These are phyloP conservation scores for Luscinia megarhynchos DNA, from an alignment of 2,797 vertebrate genomes.

Conservation along the genomic window DNA sequence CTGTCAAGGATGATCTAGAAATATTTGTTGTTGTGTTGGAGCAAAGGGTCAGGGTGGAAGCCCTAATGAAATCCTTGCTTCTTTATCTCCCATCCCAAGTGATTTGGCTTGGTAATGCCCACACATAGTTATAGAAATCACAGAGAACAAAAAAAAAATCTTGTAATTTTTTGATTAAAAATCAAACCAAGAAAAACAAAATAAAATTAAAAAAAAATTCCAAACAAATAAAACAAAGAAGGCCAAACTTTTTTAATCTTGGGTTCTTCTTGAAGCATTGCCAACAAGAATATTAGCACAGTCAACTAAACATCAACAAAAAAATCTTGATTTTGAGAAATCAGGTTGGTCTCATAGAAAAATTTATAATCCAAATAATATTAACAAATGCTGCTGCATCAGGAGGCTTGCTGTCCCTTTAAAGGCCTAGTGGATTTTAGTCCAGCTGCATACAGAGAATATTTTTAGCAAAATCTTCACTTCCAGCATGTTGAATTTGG, in stretches of 20 bases:
- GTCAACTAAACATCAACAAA: background rate
- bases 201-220: background rate
- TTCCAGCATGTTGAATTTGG: background rate
- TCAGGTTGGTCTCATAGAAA: background rate
- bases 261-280: background rate
- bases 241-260: background rate
- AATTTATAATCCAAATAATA: background rate
- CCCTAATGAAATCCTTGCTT: background rate
- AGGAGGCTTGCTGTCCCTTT: background rate
- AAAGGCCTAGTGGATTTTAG: background rate
- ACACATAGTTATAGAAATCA: background rate
- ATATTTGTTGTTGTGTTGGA: background rate
- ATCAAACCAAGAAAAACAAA: background rate
- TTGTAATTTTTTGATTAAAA: background rate
- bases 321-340: background rate
- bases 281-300: background rate
- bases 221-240: background rate
- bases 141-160: background rate
- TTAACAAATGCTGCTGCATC: background rate
- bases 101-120: background rate
- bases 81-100: background rate
- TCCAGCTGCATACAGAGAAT: background rate
- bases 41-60: background rate
- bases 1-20: background rate
- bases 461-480: background rate